Evolutionary conservation across 1,140 invertebrate genomes (phyloP).

Genomic region (Bombyx mandarina): DNA sequence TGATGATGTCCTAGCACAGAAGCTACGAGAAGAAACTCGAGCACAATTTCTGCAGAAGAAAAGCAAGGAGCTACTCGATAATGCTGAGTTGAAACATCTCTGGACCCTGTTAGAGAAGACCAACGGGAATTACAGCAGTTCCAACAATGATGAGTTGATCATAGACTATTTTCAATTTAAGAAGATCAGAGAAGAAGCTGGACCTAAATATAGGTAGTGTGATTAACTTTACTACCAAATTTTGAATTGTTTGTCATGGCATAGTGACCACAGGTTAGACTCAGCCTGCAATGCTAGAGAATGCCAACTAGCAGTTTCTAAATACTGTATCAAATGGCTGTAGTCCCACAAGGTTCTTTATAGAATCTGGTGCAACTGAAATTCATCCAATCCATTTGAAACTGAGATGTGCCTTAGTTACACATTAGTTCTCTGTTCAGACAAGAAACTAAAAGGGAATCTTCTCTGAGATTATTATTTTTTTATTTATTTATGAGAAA

Average conservation of each 20-base stretch:
- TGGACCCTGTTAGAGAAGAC: conserved; percentile 88
- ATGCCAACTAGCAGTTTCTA: too few species aligned
- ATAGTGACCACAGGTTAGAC: too few species aligned
- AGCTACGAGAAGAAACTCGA: conserved; percentile 89
- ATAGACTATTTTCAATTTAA: conserved; percentile 90
- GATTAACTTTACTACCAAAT: neutral
- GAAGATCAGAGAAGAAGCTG: conserved; percentile 79
- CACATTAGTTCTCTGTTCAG: too few species aligned
- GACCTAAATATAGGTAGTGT: conserved; percentile 76
- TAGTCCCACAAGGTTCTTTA: too few species aligned
- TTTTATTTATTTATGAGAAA: too few species aligned
- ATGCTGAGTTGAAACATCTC: conserved; percentile 88
- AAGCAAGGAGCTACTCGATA: conserved; percentile 86
- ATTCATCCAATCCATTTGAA: too few species aligned
- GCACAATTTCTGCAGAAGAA: conserved; percentile 88
- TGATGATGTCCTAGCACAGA: conserved; percentile 82
- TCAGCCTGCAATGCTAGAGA: too few species aligned
- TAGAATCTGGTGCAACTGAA: too few species aligned
- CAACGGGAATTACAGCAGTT: conserved; percentile 74
- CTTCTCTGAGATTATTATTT: too few species aligned
- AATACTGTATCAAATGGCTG: too few species aligned
- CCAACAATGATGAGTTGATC: conserved; percentile 83
- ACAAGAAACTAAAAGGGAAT: too few species aligned
- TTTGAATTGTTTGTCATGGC: neutral
- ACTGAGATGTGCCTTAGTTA: too few species aligned